Percentiles rank a stretch among this genome's conserved stretches.
These are phyloP conservation scores for Sminthurinus aureus DNA, from an alignment of 2,888 invertebrate genomes.

Conservation along the genomic window DNA sequence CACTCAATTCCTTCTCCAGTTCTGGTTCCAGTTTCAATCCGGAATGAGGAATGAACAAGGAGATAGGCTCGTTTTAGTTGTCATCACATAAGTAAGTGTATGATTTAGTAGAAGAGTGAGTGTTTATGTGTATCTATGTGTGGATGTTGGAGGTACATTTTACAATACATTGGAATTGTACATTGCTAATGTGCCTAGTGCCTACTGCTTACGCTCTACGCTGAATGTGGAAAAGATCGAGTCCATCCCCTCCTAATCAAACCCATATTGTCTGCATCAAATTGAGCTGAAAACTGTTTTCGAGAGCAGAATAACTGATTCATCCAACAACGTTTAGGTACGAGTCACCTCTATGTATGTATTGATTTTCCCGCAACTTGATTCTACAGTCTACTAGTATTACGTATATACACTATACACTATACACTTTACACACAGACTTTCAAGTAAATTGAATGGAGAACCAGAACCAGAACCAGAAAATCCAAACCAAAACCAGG, in stretches of 20 bases:
- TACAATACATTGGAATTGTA: no score
- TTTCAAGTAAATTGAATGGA: not conserved
- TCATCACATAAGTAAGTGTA: no score
- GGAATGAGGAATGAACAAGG: no score
- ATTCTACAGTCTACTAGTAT: not conserved
- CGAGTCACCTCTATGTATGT: no score
- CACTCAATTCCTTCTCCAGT: not conserved
- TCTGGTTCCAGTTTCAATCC: no score
- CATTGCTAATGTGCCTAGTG: no score
- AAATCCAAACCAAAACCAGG: not conserved
- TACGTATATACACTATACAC: no score
- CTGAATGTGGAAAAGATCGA: not conserved
- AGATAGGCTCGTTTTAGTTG: no score
- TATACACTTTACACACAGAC: conserved; percentile 11
- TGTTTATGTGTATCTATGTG: no score
- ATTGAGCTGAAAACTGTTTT: conserved; percentile 55
- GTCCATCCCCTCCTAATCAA: conserved; percentile 50
- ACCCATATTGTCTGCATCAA: conserved; percentile 53
- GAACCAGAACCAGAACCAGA: not conserved
- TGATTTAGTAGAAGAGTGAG: no score
- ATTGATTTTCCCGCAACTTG: conserved; percentile 10
- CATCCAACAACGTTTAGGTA: not conserved
- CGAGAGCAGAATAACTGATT: conserved; percentile 50
- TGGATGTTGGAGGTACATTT: no score
- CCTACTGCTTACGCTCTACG: no score